Evolutionary conservation across 2,888 invertebrate genomes (phyloP), one percentile per base, ranked within the genome.

Genomic region (Ceraclea dissimilis): DNA sequence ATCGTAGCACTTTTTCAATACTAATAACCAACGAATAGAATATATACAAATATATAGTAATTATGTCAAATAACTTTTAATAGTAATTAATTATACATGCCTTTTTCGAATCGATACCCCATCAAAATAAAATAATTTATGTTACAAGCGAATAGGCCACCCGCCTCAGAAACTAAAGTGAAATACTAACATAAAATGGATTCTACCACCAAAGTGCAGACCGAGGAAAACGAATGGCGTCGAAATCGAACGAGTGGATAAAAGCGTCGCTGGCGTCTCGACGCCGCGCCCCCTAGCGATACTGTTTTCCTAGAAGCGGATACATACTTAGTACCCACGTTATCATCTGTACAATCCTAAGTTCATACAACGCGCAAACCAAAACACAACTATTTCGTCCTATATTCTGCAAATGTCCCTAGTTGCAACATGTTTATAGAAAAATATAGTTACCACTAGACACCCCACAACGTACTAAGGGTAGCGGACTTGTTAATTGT

Each of bases 111-210:
- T 54, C 48, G 54, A 54, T 49, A 49, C 48, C 48, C 33, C 54
- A 54, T 54, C 48, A 39, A 52, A 52, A 52, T 19, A n/a, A 39
- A 8, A n/a, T n/a, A 49, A 54, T 47, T 39, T 22, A 54, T 49
- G 18, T 34, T 19, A 49, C 26, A 17, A 39, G 33, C 20, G 34
- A 21, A 18, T 16, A 49, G 34, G 54, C 49, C 54, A 49, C 54
- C 49, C 46, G n/a, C 26, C 47, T 34, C 19, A 17, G 43, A 52
- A 33, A 49, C 52, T 48, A 52, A 33, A 50, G 49, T 53, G 31
- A 53, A 53, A 50, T 47, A 53, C 57, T 57, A 50, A 53, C 13
- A 39, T 39, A 39, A 39, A 57, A 53, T 57, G 53, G 57, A 57
- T 53, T 57, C 57, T 52, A 50, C 57, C 53, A 48, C 33, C 18